Percentiles rank a stretch among this genome's conserved stretches.
These are phyloP conservation scores for Chironomus striatipennis DNA, from an alignment of 1,140 invertebrate species.

Conservation along the genomic window DNA sequence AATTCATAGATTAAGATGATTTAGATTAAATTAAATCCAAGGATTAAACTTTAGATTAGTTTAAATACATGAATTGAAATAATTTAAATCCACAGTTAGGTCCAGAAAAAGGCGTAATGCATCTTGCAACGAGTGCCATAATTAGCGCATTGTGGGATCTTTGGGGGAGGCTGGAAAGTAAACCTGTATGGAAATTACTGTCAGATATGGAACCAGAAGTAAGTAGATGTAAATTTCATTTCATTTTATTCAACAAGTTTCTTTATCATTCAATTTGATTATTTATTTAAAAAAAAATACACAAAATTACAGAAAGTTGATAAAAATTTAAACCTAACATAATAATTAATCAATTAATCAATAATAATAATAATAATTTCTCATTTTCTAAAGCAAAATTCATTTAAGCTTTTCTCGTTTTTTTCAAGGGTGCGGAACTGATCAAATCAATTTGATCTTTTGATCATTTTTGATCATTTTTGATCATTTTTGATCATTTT, in stretches of 20 bases:
- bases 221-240: slow-evolving; percentile 24
- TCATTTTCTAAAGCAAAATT: neutral
- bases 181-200: slow-evolving; percentile 81
- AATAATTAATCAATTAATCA: neutral
- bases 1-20: slow-evolving; percentile 25
- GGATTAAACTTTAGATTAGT: neutral
- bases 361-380: neutral
- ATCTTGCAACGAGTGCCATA: slow-evolving; percentile 80
- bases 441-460: too few species aligned
- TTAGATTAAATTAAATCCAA: neutral
- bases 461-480: too few species aligned
- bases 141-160: slow-evolving; percentile 87
- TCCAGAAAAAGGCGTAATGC: slow-evolving; percentile 82
- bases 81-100: slow-evolving; percentile 54
- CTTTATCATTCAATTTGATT: neutral
- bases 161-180: slow-evolving; percentile 73
- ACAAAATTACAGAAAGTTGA: neutral
- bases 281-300: neutral
- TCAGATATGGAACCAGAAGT: slow-evolving; percentile 72
- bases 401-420: neutral
- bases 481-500: too few species aligned
- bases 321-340: neutral
- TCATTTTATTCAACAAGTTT: neutral
- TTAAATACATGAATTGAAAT: slow-evolving; percentile 23
- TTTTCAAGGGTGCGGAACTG: too few species aligned